Evolutionary conservation across 1,140 invertebrate species (phyloP).

Genomic region (Drosophila asahinai): DNA sequence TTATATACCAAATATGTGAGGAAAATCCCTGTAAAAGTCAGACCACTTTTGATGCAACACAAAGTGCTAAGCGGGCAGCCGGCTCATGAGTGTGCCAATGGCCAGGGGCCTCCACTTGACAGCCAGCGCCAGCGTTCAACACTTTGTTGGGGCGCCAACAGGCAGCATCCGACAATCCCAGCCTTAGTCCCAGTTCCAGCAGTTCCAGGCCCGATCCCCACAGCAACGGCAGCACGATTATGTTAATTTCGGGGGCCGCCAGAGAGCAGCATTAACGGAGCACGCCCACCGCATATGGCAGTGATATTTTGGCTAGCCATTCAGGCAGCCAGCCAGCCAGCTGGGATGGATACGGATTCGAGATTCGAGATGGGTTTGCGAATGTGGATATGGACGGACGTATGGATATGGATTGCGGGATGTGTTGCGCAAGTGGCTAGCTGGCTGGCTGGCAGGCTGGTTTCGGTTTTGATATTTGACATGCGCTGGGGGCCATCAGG

Average conservation of each 20-base stretch:
- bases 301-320: slow-evolving; percentile 67
- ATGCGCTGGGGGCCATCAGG: slow-evolving; percentile 81
- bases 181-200: not conserved
- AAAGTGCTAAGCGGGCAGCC: slow-evolving; percentile 19
- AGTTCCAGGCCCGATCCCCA: slow-evolving; percentile 14
- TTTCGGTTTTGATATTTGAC: slow-evolving; percentile 81
- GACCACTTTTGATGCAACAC: slow-evolving; percentile 33
- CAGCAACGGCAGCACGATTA: slow-evolving; percentile 69
- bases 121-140: slow-evolving; percentile 76
- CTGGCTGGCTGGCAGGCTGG: slow-evolving; percentile 30
- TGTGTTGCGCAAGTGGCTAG: slow-evolving; percentile 73
- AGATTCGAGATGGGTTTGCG: slow-evolving; percentile 40
- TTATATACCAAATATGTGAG: slow-evolving; percentile 27
- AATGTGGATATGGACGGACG: slow-evolving; percentile 40
- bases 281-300: slow-evolving; percentile 82
- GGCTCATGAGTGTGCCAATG: slow-evolving; percentile 50
- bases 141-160: slow-evolving; percentile 67
- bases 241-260: slow-evolving; percentile 71
- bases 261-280: slow-evolving; percentile 73
- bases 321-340: slow-evolving; percentile 37
- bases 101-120: slow-evolving; percentile 71
- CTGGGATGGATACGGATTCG: slow-evolving; percentile 48
- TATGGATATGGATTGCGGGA: slow-evolving; percentile 62
- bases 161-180: slow-evolving; percentile 23
- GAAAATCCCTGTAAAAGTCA: slow-evolving; percentile 34